Evolutionary conservation across 2,113 vertebrate genomes (phyloP).

Genomic region (Eulacestoma nigropectus): DNA sequence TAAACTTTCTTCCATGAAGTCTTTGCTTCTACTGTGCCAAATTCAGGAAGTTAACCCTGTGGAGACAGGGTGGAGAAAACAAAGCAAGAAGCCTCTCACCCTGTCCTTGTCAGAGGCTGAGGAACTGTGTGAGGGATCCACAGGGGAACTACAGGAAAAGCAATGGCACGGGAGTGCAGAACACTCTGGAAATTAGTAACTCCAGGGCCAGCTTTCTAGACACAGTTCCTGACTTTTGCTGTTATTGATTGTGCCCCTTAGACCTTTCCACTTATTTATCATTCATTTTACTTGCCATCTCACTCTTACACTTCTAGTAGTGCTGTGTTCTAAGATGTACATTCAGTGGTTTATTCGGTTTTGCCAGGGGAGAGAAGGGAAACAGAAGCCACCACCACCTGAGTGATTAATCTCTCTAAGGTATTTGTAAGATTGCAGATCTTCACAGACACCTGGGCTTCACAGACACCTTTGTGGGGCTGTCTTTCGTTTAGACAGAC

Average conservation of each 20-base stretch:
- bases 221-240: neutral
- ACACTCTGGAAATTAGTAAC: neutral
- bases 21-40: neutral
- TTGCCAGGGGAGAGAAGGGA: neutral
- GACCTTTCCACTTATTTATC: neutral
- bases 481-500: neutral
- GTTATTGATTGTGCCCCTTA: neutral
- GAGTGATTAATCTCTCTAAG: neutral
- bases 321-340: neutral
- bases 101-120: neutral
- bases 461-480: neutral
- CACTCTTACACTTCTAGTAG: neutral
- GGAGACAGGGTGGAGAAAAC: neutral
- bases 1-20: neutral
- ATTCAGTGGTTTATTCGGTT: neutral
- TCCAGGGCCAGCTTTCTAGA: neutral
- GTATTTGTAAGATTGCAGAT: neutral
- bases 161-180: neutral
- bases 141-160: neutral
- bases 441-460: neutral
- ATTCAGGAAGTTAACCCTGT: neutral
- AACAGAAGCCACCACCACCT: neutral
- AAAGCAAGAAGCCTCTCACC: neutral
- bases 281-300: neutral
- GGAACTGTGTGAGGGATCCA: neutral